These are phyloP conservation scores for Myrmophylax atrothorax DNA, from an alignment of 2,113 vertebrate genomes.

Conservation along the genomic window DNA sequence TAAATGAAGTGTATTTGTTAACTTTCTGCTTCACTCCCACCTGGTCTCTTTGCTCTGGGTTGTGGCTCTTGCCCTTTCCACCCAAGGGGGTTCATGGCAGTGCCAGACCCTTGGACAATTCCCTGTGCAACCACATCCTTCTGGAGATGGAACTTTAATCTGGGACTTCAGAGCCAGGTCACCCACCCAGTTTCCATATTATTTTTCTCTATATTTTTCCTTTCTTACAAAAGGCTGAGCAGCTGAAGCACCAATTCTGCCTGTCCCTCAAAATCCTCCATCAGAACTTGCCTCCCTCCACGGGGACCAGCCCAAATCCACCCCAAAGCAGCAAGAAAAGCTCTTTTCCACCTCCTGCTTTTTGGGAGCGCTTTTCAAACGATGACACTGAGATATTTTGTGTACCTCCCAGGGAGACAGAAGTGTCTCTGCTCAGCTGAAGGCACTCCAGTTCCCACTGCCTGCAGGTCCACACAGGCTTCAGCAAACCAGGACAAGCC, in stretches of 20 bases:
- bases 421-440: background rate
- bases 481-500: too few species aligned
- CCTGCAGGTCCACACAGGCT: background rate
- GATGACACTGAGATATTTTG: background rate
- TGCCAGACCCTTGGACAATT: background rate
- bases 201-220: background rate
- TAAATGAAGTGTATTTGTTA: background rate
- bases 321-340: background rate
- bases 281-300: accelerated
- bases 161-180: background rate
- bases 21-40: background rate
- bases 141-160: background rate
- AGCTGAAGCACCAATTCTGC: background rate
- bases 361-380: background rate
- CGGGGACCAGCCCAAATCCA: background rate
- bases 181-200: background rate
- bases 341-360: background rate
- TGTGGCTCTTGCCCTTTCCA: background rate
- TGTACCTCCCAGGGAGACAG: background rate
- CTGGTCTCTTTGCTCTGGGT: background rate
- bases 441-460: background rate
- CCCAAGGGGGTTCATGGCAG: background rate
- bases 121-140: background rate
- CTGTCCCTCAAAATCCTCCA: background rate
- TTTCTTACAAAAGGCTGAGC: background rate